A percentile compares a stretch with the other conserved stretches of the same genome.
Conservation (phyloP, 2,113 vertebrate genomes). For the Coptodon rendalli region DNA sequence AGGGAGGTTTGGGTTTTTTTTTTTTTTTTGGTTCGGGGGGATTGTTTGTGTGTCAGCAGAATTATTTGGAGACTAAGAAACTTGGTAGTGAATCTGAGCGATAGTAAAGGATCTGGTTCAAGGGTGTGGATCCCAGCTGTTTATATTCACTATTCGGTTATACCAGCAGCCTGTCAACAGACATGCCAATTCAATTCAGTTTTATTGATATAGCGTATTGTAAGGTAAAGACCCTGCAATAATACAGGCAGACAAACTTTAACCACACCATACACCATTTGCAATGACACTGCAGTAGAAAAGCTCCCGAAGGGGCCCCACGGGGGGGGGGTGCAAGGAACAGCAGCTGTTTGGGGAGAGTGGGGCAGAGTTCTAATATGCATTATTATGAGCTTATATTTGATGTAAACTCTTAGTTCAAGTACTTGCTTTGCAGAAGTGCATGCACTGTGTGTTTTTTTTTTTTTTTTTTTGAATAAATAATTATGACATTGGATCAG, state of each 20-base stretch:
- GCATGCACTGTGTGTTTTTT: background rate
- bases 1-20: no score
- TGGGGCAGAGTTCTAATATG: background rate
- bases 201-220: background rate
- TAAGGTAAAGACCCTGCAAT: background rate
- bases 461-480: background rate
- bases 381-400: background rate
- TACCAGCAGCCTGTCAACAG: background rate
- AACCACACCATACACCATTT: background rate
- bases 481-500: background rate
- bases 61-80: background rate
- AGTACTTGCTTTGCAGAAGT: background rate
- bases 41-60: fast-evolving
- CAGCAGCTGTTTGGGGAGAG: background rate
- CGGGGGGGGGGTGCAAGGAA: background rate
- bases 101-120: background rate
- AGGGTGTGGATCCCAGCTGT: background rate
- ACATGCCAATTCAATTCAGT: background rate
- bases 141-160: background rate
- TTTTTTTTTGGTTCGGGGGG: background rate
- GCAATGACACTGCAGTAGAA: background rate
- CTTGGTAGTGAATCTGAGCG: background rate
- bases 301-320: background rate
- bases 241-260: background rate
- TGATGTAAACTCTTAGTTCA: background rate